Conservation (phyloP, 2,113 vertebrate species). For the Pardalotus punctatus region DNA sequence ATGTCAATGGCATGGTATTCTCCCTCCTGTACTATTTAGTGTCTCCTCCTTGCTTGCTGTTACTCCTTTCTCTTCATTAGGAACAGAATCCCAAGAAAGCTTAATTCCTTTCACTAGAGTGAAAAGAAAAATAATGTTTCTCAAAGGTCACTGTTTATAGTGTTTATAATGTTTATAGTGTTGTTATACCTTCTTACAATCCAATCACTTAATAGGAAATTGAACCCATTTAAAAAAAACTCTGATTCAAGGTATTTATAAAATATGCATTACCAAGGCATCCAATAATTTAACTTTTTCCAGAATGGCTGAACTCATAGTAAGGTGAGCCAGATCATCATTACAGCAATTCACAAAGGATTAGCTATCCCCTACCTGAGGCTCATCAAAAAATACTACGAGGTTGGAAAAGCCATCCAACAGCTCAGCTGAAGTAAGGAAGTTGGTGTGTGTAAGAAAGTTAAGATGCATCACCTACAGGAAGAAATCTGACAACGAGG, state of each 20-base stretch:
- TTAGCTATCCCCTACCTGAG: background rate
- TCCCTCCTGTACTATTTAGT: background rate
- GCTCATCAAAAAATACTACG: background rate
- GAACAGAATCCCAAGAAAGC: background rate
- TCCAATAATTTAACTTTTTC: background rate
- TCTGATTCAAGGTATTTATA: background rate
- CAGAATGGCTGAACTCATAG: background rate
- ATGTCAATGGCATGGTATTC: background rate
- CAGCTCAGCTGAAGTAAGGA: background rate
- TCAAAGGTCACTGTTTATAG: background rate
- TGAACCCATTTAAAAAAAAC: background rate
- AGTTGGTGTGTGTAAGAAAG: background rate
- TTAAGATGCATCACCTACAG: background rate
- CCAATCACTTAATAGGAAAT: background rate
- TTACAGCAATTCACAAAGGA: background rate
- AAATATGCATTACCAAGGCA: background rate
- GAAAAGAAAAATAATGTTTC: background rate
- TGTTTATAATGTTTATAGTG: background rate
- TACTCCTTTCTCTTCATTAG: background rate
- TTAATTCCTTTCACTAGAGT: background rate
- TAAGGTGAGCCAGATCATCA: fast-evolving
- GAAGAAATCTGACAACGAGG: background rate
- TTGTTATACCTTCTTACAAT: background rate
- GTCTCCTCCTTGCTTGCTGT: background rate
- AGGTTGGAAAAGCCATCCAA: background rate